phyloP scores from a whole-genome alignment of 2,888 invertebrate genomes.

The Trypoxylon attenuatum region DNA sequence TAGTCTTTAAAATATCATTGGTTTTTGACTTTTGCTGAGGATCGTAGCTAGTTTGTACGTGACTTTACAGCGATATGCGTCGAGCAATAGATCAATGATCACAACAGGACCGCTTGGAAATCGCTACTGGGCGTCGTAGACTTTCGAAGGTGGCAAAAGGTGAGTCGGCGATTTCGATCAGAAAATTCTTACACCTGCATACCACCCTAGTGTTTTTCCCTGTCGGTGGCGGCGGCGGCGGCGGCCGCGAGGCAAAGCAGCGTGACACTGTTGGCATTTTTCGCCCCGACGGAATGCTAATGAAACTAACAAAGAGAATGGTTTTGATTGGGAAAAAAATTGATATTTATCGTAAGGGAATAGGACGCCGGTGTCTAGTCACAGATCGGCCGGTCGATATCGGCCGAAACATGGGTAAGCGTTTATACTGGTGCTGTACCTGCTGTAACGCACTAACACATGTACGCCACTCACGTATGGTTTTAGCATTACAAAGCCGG shows the following conservation, averaged over 20 bases:
- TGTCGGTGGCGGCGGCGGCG: too few species aligned
- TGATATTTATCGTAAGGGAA: neutral
- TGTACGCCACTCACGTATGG: neutral
- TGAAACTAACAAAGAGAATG: neutral
- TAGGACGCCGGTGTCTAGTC: neutral
- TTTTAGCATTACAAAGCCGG: conserved; percentile 44
- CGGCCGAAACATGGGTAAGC: conserved; percentile 12
- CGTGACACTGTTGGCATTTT: neutral
- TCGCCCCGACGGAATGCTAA: neutral
- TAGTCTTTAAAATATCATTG: too few species aligned
- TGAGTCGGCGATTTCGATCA: conserved; percentile 30
- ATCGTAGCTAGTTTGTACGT: too few species aligned
- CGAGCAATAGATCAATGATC: conserved; percentile 60
- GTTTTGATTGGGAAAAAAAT: neutral
- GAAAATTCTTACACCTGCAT: neutral
- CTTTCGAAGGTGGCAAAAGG: conserved; percentile 49
- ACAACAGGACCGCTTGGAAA: conserved; percentile 57
- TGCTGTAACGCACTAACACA: conserved; percentile 2
- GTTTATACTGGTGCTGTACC: conserved; percentile 5
- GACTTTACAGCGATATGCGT: too few species aligned
- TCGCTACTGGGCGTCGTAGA: conserved; percentile 51
- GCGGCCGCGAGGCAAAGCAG: neutral
- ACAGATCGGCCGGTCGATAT: neutral
- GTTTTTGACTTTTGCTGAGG: too few species aligned
- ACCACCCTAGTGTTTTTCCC: neutral